phyloP scores from a whole-genome alignment of 2,888 invertebrate species.

The Monoplex corrugatus region DNA sequence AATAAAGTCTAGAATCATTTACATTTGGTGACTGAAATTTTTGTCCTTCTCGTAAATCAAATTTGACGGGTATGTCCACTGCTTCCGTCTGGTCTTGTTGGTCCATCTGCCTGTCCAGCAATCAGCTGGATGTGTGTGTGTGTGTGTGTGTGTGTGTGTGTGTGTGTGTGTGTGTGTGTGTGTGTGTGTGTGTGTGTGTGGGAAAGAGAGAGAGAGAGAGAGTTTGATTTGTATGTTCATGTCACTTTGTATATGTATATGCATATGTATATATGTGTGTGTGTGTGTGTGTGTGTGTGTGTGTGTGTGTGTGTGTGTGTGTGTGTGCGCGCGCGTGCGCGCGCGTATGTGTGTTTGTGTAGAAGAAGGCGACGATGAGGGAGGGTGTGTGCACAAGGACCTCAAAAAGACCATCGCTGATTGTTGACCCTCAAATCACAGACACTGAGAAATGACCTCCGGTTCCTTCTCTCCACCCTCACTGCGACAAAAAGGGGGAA shows the following conservation, averaged over 20 bases:
- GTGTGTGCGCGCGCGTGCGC: background rate
- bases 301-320: slow-evolving; percentile 33
- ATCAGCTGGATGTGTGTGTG: background rate
- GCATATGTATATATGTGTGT: background rate
- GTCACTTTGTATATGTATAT: background rate
- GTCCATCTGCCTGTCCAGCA: background rate
- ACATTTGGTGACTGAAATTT: too few species aligned
- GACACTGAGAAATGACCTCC: slow-evolving; percentile 39
- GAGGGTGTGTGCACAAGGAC: background rate
- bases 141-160: slow-evolving; percentile 26
- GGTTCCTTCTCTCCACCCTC: background rate
- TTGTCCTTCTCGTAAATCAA: too few species aligned
- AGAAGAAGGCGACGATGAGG: background rate
- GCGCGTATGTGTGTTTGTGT: slow-evolving; percentile 8
- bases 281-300: slow-evolving; percentile 37
- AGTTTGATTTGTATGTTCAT: too few species aligned
- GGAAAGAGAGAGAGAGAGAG: too few species aligned
- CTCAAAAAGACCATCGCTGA: slow-evolving; percentile 26
- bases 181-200: background rate
- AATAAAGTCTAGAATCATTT: too few species aligned
- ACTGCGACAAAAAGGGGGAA: background rate
- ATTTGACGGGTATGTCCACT: background rate
- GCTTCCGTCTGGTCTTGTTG: background rate
- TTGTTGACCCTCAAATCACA: slow-evolving; percentile 29
- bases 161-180: slow-evolving; percentile 40